Evolutionary conservation across 2,797 vertebrate genomes (phyloP), one percentile per base, ranked within the genome.

Genomic region (Platyrinchus mystaceus): DNA sequence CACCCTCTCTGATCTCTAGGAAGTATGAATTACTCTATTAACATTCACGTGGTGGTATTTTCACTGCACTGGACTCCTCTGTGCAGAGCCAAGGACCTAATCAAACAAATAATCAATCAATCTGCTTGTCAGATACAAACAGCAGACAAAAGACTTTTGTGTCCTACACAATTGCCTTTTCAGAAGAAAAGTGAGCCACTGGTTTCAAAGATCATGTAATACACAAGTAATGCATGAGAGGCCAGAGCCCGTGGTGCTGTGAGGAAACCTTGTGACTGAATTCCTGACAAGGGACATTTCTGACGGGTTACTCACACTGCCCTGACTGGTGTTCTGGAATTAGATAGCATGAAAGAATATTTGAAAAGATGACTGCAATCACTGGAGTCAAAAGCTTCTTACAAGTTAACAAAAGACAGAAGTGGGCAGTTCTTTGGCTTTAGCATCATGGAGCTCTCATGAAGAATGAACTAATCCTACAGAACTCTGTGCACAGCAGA

Each of bases 131-230:
- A 70, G 75, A 87, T 20, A 84, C 81, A 88, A 81, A 64, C 46
- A 86, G 46, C 68, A 90, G 78, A 55, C 67, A 89, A 77, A 93
- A 90, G 77, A 44, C 63, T 82, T 62, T 89, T 94, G 91, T 94
- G 71, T 46, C 44, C 56, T 24, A 74, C 63, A 94, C 60, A 94
- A 90, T 34, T 43, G 94, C 44, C 91, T 84, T 73, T 76, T 89
- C 32, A 89, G 53, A 58, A 78, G 55, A 73, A 64, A 91, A 94
- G 20, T 4, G 71, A 89, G 30, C 68, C 43, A 49, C 2, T 77
- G 46, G 53, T 81, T 64, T 83, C 60, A 23, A n/a, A 62, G 49
- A 77, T 43, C 17, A 80, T 1, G 5, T 19, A 83, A 74, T 22
- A 64, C 14, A 50, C 26, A 24, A 90, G 36, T 12, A 70, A 53